Percentiles rank a stretch among this genome's conserved stretches.
These are phyloP conservation scores for Zaprionus vittiger DNA, from an alignment of 1,140 invertebrate genomes.

Conservation along the genomic window DNA sequence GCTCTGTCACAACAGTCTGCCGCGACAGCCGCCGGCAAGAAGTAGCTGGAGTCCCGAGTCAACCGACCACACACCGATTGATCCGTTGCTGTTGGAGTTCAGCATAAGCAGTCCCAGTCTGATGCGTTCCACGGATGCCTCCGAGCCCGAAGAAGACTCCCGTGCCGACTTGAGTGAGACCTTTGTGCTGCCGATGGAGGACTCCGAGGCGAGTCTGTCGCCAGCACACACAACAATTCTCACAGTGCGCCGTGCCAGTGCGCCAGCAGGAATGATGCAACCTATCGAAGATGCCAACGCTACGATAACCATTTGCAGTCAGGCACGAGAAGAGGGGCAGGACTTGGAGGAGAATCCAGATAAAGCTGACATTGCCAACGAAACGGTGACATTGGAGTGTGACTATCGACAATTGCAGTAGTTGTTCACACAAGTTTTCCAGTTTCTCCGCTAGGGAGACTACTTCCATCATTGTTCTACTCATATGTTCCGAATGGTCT, in stretches of 20 bases:
- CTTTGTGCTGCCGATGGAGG: constrained; percentile 44
- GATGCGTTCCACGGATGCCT: constrained; percentile 67
- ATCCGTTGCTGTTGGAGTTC: constrained; percentile 69
- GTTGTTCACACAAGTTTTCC: constrained; percentile 35
- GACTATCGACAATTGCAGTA: constrained; percentile 31
- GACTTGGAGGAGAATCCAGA: not conserved
- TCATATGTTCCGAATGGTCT: constrained; percentile 40
- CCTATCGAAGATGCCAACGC: constrained; percentile 3
- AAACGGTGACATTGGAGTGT: constrained; percentile 55
- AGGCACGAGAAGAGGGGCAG: not conserved
- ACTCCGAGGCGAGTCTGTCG: constrained; percentile 67
- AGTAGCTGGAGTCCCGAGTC: constrained; percentile 74
- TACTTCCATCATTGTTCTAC: constrained; percentile 29
- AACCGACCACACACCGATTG: constrained; percentile 43
- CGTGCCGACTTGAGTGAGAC: constrained; percentile 67
- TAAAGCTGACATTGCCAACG: constrained; percentile 32
- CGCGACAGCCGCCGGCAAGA: constrained; percentile 76
- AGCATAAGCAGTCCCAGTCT: constrained; percentile 83
- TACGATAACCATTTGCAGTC: constrained; percentile 7
- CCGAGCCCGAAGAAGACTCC: constrained; percentile 55
- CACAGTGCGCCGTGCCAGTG: constrained; percentile 61
- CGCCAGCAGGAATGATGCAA: constrained; percentile 50
- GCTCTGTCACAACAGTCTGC: constrained; percentile 83
- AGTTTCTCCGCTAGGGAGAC: constrained; percentile 32
- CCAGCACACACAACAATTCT: constrained; percentile 74